Percentiles rank a stretch among this genome's conserved stretches.
These are phyloP conservation scores for Nettapus auritus DNA, from an alignment of 2,113 vertebrate species.

Conservation along the genomic window DNA sequence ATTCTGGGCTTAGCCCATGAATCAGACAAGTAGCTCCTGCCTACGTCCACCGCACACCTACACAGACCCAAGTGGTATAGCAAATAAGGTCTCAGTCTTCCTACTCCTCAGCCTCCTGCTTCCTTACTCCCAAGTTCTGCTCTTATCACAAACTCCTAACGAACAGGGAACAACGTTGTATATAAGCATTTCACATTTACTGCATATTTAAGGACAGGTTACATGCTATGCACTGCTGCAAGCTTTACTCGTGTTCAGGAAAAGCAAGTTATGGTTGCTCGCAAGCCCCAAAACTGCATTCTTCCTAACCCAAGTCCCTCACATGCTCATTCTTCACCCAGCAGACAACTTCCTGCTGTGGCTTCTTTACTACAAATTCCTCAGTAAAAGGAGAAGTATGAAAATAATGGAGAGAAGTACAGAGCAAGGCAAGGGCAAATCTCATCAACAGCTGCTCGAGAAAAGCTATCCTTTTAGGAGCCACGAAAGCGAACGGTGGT, in stretches of 20 bases:
- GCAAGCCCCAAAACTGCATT: neutral
- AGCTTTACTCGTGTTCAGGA: neutral
- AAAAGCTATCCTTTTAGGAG: neutral
- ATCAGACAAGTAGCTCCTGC: neutral
- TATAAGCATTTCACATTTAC: neutral
- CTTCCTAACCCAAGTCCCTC: neutral
- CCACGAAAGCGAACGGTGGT: neutral
- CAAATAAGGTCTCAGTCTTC: neutral
- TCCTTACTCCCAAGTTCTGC: neutral
- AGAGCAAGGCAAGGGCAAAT: neutral
- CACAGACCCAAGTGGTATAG: neutral
- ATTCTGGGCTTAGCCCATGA: neutral
- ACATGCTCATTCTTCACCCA: neutral
- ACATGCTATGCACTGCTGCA: fast-evolving
- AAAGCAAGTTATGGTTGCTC: neutral
- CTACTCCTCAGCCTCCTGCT: neutral
- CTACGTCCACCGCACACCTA: neutral
- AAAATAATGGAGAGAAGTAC: neutral
- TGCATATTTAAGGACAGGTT: neutral
- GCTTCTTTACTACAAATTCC: neutral
- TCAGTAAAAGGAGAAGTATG: neutral
- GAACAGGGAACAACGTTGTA: neutral
- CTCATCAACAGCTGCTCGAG: neutral
- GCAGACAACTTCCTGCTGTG: neutral
- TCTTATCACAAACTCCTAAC: neutral